Conservation (phyloP, 2,888 invertebrate genomes). For the Dermolepida albohirtum region DNA sequence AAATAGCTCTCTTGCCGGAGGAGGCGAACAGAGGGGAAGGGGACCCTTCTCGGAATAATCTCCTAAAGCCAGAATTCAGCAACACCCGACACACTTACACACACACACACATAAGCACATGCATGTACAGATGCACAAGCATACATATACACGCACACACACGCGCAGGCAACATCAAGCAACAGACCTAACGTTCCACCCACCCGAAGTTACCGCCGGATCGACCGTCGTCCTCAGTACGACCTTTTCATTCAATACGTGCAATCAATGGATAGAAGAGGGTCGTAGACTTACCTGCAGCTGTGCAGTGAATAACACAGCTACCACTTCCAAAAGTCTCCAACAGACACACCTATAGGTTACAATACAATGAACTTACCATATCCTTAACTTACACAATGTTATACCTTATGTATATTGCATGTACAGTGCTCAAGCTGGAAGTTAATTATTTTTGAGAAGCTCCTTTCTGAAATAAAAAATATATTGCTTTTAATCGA, state of each 20-base stretch:
- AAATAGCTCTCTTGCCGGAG: slow-evolving; percentile 47
- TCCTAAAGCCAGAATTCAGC: slow-evolving; percentile 48
- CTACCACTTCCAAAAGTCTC: slow-evolving; percentile 41
- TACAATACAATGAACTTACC: slow-evolving; percentile 39
- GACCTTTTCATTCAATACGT: slow-evolving; percentile 51
- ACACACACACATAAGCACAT: slow-evolving; percentile 41
- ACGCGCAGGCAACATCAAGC: slow-evolving; percentile 16
- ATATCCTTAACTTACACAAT: slow-evolving; percentile 23
- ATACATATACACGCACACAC: neutral
- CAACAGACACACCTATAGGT: slow-evolving; percentile 40
- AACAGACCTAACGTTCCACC: slow-evolving; percentile 28
- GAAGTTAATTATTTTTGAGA: too few species aligned
- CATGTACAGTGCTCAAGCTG: slow-evolving; percentile 11
- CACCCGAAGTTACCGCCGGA: slow-evolving; percentile 34
- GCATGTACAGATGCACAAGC: neutral
- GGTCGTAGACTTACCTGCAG: slow-evolving; percentile 48
- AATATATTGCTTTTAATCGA: too few species aligned
- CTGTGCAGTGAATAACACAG: slow-evolving; percentile 35
- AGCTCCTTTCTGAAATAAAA: too few species aligned
- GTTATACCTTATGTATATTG: too few species aligned
- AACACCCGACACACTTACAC: slow-evolving; percentile 46
- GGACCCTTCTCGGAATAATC: slow-evolving; percentile 47
- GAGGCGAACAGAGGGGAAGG: slow-evolving; percentile 35
- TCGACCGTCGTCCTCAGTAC: slow-evolving; percentile 46
- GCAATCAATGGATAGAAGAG: slow-evolving; percentile 49